Conservation (phyloP, 2,797 vertebrate genomes). For the Tachyglossus aculeatus region DNA sequence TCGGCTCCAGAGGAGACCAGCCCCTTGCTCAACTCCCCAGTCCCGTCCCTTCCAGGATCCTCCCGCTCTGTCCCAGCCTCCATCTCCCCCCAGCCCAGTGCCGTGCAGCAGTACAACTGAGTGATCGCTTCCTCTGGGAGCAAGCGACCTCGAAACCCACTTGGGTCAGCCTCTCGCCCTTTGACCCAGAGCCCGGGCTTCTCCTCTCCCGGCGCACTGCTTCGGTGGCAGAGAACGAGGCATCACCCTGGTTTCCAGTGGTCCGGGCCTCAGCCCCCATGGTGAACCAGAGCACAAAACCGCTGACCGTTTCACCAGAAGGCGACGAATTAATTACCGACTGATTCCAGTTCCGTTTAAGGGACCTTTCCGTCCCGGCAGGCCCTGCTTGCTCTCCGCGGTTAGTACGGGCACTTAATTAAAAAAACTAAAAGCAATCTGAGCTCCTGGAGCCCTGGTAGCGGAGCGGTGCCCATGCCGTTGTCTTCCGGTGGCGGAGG, state of each 20-base stretch:
- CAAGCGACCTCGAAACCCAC: too few relatives aligned
- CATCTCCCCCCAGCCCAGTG: too few relatives aligned
- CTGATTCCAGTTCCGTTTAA: slow-evolving; percentile 11
- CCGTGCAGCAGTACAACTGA: too few relatives aligned
- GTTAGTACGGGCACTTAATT: slow-evolving; percentile 48
- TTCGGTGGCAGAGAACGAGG: background rate
- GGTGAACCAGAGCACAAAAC: background rate
- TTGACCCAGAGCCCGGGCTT: too few relatives aligned
- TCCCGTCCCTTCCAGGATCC: too few relatives aligned
- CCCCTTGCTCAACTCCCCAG: too few relatives aligned
- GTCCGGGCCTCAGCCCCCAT: background rate
- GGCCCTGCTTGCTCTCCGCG: slow-evolving; percentile 10
- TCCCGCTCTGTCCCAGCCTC: too few relatives aligned
- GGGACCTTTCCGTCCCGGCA: background rate
- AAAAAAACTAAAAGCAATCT: slow-evolving; percentile 22
- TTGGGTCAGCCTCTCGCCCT: too few relatives aligned
- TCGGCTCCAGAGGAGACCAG: too few relatives aligned
- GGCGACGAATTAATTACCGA: background rate
- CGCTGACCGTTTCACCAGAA: slow-evolving; percentile 32
- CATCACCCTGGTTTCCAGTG: background rate
- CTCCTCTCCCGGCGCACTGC: background rate
- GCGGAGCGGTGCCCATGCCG: slow-evolving; percentile 23
- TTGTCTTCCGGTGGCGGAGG: slow-evolving; percentile 61
- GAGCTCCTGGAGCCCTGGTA: slow-evolving; percentile 36
- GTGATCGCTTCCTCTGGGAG: too few relatives aligned